Conservation (phyloP, 2,888 invertebrate genomes). For the Caenorhabditis sp. region DNA sequence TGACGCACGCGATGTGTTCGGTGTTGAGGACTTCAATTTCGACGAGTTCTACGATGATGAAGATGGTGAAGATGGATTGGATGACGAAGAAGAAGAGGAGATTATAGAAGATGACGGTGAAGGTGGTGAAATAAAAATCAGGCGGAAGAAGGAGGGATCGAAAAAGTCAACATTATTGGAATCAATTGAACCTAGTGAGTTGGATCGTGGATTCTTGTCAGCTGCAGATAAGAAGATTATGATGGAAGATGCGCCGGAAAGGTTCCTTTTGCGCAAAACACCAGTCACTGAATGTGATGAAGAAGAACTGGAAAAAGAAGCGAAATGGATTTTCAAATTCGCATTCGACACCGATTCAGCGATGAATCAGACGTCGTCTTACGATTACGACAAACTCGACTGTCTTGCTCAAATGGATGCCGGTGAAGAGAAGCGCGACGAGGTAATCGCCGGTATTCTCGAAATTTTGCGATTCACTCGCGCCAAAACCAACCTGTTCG, state of each 20-base stretch:
- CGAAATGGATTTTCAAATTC: conserved; percentile 95
- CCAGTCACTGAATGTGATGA: conserved; percentile 65
- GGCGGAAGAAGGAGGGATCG: conserved; percentile 32
- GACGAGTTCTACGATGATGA: conserved; percentile 73
- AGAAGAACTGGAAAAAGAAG: conserved; percentile 88
- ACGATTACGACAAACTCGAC: conserved; percentile 19
- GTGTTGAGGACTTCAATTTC: conserved; percentile 86
- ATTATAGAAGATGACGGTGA: conserved; percentile 63
- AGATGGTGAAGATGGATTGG: conserved; percentile 55
- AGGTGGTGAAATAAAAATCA: conserved; percentile 71
- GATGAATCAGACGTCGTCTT: conserved; percentile 4
- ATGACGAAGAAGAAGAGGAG: conserved; percentile 68
- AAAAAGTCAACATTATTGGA: conserved; percentile 59
- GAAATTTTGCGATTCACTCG: conserved; percentile 42
- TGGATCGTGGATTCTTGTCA: conserved; percentile 93
- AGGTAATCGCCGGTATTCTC: conserved; percentile 28
- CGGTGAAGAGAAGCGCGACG: neutral
- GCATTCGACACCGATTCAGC: conserved; percentile 77
- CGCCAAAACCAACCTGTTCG: conserved; percentile 32
- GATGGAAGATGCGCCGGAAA: conserved; percentile 74
- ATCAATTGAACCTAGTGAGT: conserved; percentile 87
- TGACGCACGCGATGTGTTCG: conserved; percentile 97
- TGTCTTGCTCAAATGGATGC: conserved; percentile 8
- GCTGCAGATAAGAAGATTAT: conserved; percentile 86
- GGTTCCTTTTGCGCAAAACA: conserved; percentile 67